Evolutionary conservation across 2,113 vertebrate species (phyloP), one percentile per base, ranked within the genome.

Genomic region (Rhadina sibilatrix): DNA sequence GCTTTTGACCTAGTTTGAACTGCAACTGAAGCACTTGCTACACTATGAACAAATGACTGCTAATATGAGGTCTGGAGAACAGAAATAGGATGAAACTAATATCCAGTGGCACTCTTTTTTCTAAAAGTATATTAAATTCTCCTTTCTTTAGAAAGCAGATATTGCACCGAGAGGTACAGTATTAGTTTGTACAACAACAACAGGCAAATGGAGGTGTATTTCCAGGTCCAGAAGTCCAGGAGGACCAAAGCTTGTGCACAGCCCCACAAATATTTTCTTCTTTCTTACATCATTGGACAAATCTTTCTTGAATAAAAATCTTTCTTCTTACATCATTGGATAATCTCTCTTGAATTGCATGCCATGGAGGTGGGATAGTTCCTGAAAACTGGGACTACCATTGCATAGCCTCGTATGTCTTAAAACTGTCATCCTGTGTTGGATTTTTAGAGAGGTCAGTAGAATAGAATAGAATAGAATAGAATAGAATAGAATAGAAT

Each of bases 331-430:
- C 4, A 25, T 15, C 24, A 44, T 10, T 52, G 13, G 18, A 44
- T 31, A 65, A 5, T 61, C n/a, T 81, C 18, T 47, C 64, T 40
- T 69, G 7, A 53, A 64, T 30, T 4, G 1, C 18, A 40, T 1
- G 0, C 44, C 0, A 2, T 22, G 16, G 59, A 85, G 21, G 6
- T 61, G 7, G 16, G 4, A 69, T 17, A 35, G 24, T 22, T 42
- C 20, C 21, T 54, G 71, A 66, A 83, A 83, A 70, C 6, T 3
- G 3, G 42, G 13, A 20, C 8, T 56, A 17, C 40, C 9, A 33
- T 60, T 76, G 22, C 21, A 6, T 63, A 63, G 6, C 22, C 6
- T 52, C 19, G 46, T 50, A 12, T 33, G 1, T 35, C 47, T 74
- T 42, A 72, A 86, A 89, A 74, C 14, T 59, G 9, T 38, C 5